Conservation (phyloP, 2,113 vertebrate genomes). For the Empidonax traillii region DNA sequence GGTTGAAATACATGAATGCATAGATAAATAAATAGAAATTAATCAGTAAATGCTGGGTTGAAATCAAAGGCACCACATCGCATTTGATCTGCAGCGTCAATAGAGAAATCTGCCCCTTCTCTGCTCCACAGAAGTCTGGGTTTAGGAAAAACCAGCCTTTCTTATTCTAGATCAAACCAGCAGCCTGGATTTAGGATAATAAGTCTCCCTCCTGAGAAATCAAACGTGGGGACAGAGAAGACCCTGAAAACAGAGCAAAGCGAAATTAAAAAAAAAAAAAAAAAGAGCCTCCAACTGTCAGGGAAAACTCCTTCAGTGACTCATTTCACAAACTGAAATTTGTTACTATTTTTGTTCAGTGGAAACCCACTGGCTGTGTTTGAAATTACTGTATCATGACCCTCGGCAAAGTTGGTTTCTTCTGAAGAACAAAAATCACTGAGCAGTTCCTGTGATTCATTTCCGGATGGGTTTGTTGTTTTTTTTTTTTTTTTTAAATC, state of each 20-base stretch:
- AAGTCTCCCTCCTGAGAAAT: too few relatives aligned
- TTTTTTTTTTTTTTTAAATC: background rate
- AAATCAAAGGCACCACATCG: fast-evolving
- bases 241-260: background rate
- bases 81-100: background rate
- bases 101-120: background rate
- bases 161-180: background rate
- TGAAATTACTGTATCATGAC: background rate
- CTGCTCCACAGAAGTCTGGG: background rate
- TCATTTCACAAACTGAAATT: background rate
- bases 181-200: too few relatives aligned
- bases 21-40: too few relatives aligned
- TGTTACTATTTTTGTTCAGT: background rate
- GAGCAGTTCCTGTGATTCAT: background rate
- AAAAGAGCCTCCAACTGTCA: background rate
- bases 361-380: background rate
- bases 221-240: background rate
- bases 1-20: background rate
- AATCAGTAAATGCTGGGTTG: too few relatives aligned
- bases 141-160: background rate
- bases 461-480: background rate
- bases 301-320: background rate
- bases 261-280: background rate
- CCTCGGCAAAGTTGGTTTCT: background rate
- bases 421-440: background rate